Evolutionary conservation across 2,888 invertebrate species (phyloP).

Genomic region (Conops quadrifasciatus): DNA sequence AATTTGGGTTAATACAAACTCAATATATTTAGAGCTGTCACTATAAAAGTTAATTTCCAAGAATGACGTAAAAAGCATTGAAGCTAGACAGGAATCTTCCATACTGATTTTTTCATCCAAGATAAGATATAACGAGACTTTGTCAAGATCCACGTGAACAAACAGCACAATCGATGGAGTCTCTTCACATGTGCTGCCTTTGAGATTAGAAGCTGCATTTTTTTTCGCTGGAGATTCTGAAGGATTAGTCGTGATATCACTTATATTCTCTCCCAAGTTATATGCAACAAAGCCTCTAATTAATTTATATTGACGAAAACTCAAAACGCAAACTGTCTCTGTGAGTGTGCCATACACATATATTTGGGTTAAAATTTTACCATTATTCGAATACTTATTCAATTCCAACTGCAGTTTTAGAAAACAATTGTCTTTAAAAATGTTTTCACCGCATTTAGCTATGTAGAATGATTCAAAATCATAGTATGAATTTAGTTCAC

Average conservation of each 20-base stretch:
- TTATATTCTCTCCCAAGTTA: constrained; percentile 88
- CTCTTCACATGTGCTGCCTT: constrained; percentile 48
- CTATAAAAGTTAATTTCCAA: constrained; percentile 86
- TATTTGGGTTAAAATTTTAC: constrained; percentile 77
- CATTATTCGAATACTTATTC: constrained; percentile 74
- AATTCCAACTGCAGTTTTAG: constrained; percentile 82
- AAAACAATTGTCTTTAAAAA: constrained; percentile 84
- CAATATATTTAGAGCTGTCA: constrained; percentile 89
- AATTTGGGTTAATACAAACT: constrained; percentile 85
- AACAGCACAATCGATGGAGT: constrained; percentile 82
- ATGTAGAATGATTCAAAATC: constrained; percentile 61
- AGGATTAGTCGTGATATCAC: constrained; percentile 68
- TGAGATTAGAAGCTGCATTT: constrained; percentile 51
- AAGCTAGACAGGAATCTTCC: constrained; percentile 72
- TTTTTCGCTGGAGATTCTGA: constrained; percentile 59
- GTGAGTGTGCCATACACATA: constrained; percentile 86
- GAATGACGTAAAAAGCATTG: constrained; percentile 87
- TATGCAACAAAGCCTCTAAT: constrained; percentile 86
- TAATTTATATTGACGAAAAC: constrained; percentile 85
- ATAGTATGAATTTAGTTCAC: constrained; percentile 45
- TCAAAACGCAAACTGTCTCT: constrained; percentile 82
- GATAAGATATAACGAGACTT: constrained; percentile 76
- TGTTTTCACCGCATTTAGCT: constrained; percentile 69
- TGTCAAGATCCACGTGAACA: constrained; percentile 82
- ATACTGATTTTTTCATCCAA: constrained; percentile 65